Evolutionary conservation across 2,797 vertebrate genomes (phyloP).

Genomic region (Leptatherina wallacei): DNA sequence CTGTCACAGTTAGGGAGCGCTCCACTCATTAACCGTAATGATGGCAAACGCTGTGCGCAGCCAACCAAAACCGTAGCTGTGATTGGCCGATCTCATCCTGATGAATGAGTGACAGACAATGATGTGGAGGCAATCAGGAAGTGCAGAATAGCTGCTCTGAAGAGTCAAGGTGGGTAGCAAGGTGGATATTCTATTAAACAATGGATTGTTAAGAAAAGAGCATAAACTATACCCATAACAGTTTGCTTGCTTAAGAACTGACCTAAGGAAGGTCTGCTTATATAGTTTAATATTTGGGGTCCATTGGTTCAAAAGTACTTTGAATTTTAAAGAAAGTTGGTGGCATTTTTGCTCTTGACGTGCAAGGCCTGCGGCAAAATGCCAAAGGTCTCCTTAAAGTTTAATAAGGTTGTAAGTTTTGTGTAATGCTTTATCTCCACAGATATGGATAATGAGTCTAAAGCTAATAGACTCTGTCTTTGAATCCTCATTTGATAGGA

Average conservation of each 20-base stretch:
- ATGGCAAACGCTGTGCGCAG: conserved; percentile 54
- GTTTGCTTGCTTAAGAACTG: background rate
- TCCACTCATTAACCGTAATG: conserved; percentile 73
- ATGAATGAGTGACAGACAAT: conserved; percentile 61
- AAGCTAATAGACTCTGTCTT: conserved; percentile 52
- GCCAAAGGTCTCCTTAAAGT: conserved; percentile 34
- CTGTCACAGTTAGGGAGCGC: conserved; percentile 59
- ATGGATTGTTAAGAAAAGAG: conserved; percentile 15
- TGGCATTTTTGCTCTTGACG: conserved; percentile 21
- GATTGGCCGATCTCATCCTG: conserved; percentile 57
- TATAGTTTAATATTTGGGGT: conserved; percentile 3
- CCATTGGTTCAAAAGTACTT: background rate
- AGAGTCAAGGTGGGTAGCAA: conserved; percentile 51
- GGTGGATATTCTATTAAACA: conserved; percentile 45
- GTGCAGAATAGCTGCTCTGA: conserved; percentile 27
- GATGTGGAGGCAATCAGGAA: conserved; percentile 43
- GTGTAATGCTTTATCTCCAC: conserved; percentile 49
- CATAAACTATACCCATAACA: conserved; percentile 12
- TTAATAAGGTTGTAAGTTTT: conserved; percentile 49
- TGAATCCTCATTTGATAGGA: conserved; percentile 54
- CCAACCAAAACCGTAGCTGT: conserved; percentile 54
- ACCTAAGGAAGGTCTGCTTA: conserved; percentile 25
- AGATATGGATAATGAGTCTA: conserved; percentile 50
- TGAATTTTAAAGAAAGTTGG: conserved; percentile 21
- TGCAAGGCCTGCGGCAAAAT: conserved; percentile 30